Evolutionary conservation across 2,888 invertebrate genomes (phyloP).

Genomic region (Acleris cristana): DNA sequence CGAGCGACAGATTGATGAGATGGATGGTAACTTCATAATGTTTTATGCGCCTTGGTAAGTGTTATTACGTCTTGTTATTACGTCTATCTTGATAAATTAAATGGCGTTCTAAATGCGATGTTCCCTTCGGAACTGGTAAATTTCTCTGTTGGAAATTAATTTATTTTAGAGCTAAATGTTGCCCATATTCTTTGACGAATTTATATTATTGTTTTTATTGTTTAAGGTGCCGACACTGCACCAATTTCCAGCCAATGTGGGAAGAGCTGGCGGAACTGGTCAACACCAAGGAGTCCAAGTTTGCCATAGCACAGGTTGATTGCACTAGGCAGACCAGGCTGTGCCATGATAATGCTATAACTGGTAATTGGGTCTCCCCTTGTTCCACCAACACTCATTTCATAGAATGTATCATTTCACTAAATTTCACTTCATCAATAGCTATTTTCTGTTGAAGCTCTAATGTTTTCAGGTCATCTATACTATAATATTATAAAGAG

Average conservation of each 20-base stretch:
- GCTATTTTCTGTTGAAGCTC: too few species aligned
- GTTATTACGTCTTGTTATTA: slow-evolving; percentile 9
- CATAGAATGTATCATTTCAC: too few species aligned
- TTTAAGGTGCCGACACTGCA: slow-evolving; percentile 93
- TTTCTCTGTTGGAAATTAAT: too few species aligned
- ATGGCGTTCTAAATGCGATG: background rate
- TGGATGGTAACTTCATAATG: slow-evolving; percentile 89
- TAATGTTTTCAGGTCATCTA: too few species aligned
- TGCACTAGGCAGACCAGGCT: slow-evolving; percentile 88
- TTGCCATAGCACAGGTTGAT: slow-evolving; percentile 91
- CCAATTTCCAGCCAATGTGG: slow-evolving; percentile 90
- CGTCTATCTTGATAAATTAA: background rate
- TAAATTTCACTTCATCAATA: too few species aligned
- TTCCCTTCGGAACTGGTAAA: too few species aligned
- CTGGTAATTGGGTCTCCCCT: slow-evolving; percentile 69
- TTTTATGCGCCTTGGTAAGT: slow-evolving; percentile 92
- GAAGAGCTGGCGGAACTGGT: slow-evolving; percentile 88
- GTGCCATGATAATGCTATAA: slow-evolving; percentile 90
- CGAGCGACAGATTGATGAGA: slow-evolving; percentile 84
- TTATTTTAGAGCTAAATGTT: background rate
- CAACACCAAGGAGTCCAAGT: slow-evolving; percentile 85
- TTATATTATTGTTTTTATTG: background rate
- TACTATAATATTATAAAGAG: too few species aligned
- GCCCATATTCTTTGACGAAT: background rate
- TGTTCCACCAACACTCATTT: too few species aligned